Evolutionary conservation across 2,888 invertebrate species (phyloP).

Genomic region (Polydrusus pterygomalis): DNA sequence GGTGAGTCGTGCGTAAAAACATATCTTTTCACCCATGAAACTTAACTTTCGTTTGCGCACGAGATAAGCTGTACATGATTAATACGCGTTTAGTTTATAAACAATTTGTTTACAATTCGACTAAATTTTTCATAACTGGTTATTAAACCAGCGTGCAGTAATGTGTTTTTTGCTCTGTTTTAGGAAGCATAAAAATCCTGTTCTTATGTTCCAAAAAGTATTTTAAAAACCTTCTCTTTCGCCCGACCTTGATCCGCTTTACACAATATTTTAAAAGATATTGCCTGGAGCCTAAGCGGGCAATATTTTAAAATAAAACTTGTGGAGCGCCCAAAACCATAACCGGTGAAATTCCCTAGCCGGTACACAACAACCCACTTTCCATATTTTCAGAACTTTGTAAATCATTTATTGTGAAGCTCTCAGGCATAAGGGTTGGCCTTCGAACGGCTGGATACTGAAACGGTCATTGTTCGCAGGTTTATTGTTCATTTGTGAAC

Average conservation of each 20-base stretch:
- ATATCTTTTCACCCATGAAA: no score
- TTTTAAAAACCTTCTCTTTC: not conserved
- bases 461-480: conserved; percentile 53
- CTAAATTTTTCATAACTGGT: no score
- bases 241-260: conserved; percentile 48
- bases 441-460: conserved; percentile 46
- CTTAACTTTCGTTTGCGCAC: no score
- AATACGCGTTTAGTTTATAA: no score
- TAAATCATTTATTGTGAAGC: conserved; percentile 51
- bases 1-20: no score
- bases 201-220: no score
- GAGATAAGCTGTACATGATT: no score
- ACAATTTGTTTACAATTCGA: no score
- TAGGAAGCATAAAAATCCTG: no score
- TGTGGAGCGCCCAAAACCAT: conserved; percentile 48
- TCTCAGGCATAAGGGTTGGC: conserved; percentile 49
- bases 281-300: conserved; percentile 51
- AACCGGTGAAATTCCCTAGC: conserved; percentile 45
- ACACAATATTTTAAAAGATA: conserved; percentile 48
- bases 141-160: no score
- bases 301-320: conserved; percentile 57
- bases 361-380: conserved; percentile 65
- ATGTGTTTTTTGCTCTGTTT: no score
- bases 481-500: conserved; percentile 55
- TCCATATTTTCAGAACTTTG: conserved; percentile 67